A percentile compares a stretch with the other conserved stretches of the same genome.
These are phyloP conservation scores for Molothrus aeneus DNA, from an alignment of 2,797 vertebrate genomes.

Conservation along the genomic window DNA sequence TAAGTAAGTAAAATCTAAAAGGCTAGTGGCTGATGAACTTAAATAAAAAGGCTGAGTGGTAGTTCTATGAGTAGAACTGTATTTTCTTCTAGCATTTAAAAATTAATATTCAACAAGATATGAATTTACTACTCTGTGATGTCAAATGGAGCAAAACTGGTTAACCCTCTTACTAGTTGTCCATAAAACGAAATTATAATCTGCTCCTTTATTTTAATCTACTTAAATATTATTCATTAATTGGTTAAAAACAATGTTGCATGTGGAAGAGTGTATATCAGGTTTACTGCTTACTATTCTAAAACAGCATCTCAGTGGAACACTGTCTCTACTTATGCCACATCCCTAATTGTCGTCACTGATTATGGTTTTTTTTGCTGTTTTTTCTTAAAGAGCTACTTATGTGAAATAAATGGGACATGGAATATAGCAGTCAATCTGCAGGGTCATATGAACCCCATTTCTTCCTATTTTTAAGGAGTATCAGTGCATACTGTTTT, in stretches of 20 bases:
- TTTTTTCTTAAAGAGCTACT: neutral
- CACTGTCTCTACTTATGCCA: neutral
- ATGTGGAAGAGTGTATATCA: neutral
- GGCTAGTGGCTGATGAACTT: slow-evolving; percentile 54
- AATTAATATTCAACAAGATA: slow-evolving; percentile 12
- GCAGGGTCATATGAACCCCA: neutral
- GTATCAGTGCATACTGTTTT: neutral
- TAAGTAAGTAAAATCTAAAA: slow-evolving; percentile 77
- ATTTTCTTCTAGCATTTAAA: slow-evolving; percentile 55
- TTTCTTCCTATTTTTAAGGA: neutral
- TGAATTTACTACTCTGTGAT: neutral
- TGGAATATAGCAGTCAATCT: neutral
- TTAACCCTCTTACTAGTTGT: neutral
- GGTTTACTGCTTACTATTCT: neutral
- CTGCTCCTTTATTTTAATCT: neutral
- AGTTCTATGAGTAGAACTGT: slow-evolving; percentile 26
- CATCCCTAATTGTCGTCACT: neutral
- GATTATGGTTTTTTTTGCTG: neutral
- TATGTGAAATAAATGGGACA: neutral
- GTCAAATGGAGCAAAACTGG: neutral
- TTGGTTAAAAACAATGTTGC: neutral
- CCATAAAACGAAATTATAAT: neutral
- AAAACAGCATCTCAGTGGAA: neutral
- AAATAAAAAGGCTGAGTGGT: slow-evolving; percentile 52
- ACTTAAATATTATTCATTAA: neutral